phyloP scores from a whole-genome alignment of 2,113 vertebrate species.

The Lagenorhynchus albirostris region DNA sequence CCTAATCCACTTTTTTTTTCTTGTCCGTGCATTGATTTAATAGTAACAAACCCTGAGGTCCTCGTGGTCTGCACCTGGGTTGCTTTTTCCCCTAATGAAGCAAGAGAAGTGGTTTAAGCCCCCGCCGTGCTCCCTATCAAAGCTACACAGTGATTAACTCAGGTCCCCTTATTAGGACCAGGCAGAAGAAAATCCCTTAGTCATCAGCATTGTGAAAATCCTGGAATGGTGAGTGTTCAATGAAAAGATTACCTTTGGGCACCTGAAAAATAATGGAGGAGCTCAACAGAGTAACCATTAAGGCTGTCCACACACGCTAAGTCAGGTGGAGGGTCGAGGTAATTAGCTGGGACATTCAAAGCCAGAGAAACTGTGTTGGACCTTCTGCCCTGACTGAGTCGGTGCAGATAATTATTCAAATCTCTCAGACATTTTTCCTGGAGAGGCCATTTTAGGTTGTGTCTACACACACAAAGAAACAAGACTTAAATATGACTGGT shows the following conservation, averaged over 20 bases:
- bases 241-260: constrained; percentile 77
- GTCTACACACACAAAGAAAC: neutral
- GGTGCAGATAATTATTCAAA: constrained; percentile 51
- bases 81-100: constrained; percentile 77
- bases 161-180: constrained; percentile 71
- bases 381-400: constrained; percentile 43
- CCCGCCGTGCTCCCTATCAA: constrained; percentile 67
- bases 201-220: constrained; percentile 76
- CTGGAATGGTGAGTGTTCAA: constrained; percentile 64
- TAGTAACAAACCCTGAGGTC: constrained; percentile 75
- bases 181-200: constrained; percentile 75
- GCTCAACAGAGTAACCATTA: constrained; percentile 73
- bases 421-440: neutral
- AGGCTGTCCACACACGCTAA: constrained; percentile 66
- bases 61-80: constrained; percentile 73
- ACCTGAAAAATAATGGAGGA: constrained; percentile 75
- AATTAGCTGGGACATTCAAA: constrained; percentile 65
- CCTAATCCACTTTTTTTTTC: constrained; percentile 72
- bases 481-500: neutral
- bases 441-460: constrained; percentile 28
- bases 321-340: constrained; percentile 69
- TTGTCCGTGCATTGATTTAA: constrained; percentile 75
- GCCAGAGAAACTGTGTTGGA: constrained; percentile 48
- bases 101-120: constrained; percentile 74
- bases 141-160: constrained; percentile 75